Base-by-base conservation (phyloP, 2,797 vertebrate species). In the Coilia nasus region DNA sequence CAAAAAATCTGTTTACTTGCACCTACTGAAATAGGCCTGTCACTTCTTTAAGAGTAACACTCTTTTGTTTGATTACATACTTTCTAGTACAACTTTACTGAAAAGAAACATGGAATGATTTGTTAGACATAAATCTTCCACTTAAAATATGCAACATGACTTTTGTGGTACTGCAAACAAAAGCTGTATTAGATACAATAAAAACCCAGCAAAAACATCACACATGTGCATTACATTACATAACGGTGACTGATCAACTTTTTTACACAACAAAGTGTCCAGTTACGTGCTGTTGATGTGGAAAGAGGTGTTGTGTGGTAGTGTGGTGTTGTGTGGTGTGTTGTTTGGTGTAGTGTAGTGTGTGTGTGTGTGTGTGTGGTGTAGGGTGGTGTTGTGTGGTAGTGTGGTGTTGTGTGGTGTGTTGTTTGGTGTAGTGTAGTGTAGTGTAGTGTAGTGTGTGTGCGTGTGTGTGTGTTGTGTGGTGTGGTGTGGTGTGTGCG, bases 331-430 rank as follows among this genome's bases (percentile, higher is more conserved):
- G 28, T 25, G n/a, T 85, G 78, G 89, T 41, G 25, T 15, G 67
- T n/a, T n/a, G 50, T 9, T 1, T 54, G 50, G 50, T 7, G 50
- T 54, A 7, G 50, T 47, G 50, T 3, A 7, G 50, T 31, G 44
- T 57, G 19, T n/a, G 17, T 80, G 47, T 35, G 60, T 35, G 14
- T 23, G n/a, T 3, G 28, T 25, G n/a, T 85, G 78, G 89, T 41
- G 25, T 15, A 50, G 50, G 1, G 7, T 54, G 50, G 50, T 7
- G 50, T 54, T 2, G 50, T 47, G 50, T 3, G 50, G 50, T n/a
- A n/a, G n/a, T n/a, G n/a, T n/a, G n/a, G n/a, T n/a, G n/a, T n/a
- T n/a, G 17, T 80, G 47, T 62, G 25, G 21, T 35, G 60, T 35
- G 14, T 23, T 3, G 28, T 25, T 15, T 85, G 78, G 89, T 41